These are phyloP conservation scores for Myotis yumanensis DNA, from an alignment of 2,113 vertebrate species.

Conservation along the genomic window DNA sequence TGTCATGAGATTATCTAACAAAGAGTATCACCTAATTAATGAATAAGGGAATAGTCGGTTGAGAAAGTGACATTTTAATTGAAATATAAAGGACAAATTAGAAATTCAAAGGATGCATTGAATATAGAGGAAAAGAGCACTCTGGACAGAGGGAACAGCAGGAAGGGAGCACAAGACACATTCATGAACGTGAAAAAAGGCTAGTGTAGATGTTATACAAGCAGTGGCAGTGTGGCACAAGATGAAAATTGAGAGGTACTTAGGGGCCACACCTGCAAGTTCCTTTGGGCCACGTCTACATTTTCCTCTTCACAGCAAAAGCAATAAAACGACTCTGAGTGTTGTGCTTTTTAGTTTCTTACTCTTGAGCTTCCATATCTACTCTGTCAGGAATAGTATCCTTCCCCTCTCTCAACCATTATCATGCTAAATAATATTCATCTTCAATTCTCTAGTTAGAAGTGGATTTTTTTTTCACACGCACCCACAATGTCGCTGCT, in stretches of 20 bases:
- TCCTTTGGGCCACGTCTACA: background rate
- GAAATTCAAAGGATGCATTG: background rate
- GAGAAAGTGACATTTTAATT: background rate
- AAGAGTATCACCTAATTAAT: background rate
- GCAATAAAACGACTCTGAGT: background rate
- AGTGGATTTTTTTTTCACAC: background rate
- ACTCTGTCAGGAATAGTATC: background rate
- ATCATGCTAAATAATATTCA: background rate
- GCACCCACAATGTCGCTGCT: background rate
- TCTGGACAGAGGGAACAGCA: background rate
- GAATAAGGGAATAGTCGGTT: background rate
- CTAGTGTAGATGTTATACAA: background rate
- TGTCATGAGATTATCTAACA: background rate
- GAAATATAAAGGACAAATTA: background rate
- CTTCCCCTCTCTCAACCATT: background rate
- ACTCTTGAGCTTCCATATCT: background rate
- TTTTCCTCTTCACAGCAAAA: background rate
- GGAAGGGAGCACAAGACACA: background rate
- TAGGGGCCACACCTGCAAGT: background rate
- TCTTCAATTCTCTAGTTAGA: background rate
- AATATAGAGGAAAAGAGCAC: background rate
- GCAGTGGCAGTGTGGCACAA: fast-evolving
- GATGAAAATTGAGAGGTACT: background rate
- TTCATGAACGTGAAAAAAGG: background rate
- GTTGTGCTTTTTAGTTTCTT: background rate